Evolutionary conservation across 2,888 invertebrate genomes (phyloP).

Genomic region (Spodoptera littoralis): DNA sequence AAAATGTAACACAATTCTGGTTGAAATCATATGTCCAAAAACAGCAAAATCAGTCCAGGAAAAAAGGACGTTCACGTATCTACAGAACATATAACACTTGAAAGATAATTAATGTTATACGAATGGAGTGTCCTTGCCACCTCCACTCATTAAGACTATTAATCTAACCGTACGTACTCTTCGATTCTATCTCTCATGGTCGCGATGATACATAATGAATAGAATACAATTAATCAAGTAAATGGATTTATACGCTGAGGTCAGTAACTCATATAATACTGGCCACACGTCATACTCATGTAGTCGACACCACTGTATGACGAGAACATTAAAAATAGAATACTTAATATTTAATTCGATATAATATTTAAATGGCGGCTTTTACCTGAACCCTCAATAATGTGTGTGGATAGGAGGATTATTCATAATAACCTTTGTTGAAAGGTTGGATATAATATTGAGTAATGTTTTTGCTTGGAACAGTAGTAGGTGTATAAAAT

Average conservation of each 20-base stretch:
- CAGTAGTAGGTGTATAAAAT: too few relatives aligned
- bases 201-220: constrained; percentile 39
- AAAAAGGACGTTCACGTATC: too few relatives aligned
- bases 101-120: constrained; percentile 41
- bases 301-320: background rate
- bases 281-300: constrained; percentile 14
- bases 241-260: constrained; percentile 30
- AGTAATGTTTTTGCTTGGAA: too few relatives aligned
- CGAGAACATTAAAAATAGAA: constrained; percentile 6
- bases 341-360: constrained; percentile 11
- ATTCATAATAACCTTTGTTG: too few relatives aligned
- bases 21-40: too few relatives aligned
- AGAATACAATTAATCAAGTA: constrained; percentile 34
- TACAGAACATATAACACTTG: constrained; percentile 4
- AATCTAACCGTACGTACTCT: constrained; percentile 40
- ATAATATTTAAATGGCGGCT: constrained; percentile 2
- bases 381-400: too few relatives aligned
- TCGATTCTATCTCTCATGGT: constrained; percentile 45
- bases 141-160: constrained; percentile 32
- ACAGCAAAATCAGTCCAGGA: too few relatives aligned
- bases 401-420: too few relatives aligned
- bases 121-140: constrained; percentile 36
- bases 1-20: too few relatives aligned
- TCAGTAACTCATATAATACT: constrained; percentile 8
- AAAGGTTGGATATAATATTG: too few relatives aligned